phyloP scores from a whole-genome alignment of 2,797 vertebrate genomes.

The Lagorchestes hirsutus region DNA sequence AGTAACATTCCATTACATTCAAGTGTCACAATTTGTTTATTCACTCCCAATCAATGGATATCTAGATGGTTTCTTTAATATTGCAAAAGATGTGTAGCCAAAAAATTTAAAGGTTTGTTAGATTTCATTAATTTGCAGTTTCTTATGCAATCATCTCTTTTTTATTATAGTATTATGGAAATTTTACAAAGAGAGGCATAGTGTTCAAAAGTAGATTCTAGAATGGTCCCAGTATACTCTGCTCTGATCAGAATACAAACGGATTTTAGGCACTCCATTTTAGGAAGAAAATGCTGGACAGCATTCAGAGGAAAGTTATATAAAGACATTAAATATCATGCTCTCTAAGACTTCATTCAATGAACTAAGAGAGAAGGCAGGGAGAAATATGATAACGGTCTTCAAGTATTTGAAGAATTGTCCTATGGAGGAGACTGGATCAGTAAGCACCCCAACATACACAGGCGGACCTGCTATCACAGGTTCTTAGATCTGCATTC shows the following conservation, averaged over 20 bases:
- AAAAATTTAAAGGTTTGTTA: not conserved
- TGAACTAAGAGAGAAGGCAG: not conserved
- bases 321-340: not conserved
- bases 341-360: not conserved
- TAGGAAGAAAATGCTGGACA: not conserved
- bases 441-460: too few species aligned
- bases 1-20: not conserved
- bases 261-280: not conserved
- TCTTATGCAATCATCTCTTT: not conserved
- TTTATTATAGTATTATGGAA: not conserved
- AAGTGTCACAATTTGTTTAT: not conserved
- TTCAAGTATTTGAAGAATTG: not conserved
- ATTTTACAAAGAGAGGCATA: not conserved
- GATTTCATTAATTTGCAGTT: not conserved
- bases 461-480: too few species aligned
- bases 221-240: not conserved
- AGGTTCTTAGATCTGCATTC: too few species aligned
- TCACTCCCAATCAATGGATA: not conserved
- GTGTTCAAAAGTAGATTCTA: not conserved
- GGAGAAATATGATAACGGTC: not conserved
- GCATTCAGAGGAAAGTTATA: not conserved
- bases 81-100: not conserved
- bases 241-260: not conserved
- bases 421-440: not conserved
- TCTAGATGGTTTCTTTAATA: not conserved